Evolutionary conservation across 2,113 vertebrate genomes (phyloP).

Genomic region (Guaruba guarouba): DNA sequence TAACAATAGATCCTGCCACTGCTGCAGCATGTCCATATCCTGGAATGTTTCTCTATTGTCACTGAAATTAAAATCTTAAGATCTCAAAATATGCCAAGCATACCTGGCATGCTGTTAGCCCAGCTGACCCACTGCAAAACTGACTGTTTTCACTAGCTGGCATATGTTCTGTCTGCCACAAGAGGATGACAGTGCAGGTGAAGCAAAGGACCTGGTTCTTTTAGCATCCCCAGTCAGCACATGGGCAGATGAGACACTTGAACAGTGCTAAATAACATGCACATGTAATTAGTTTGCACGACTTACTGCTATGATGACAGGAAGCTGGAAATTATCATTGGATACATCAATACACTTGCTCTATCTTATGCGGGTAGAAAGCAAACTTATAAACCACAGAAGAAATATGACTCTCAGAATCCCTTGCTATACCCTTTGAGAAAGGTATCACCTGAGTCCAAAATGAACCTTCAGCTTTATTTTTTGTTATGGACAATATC

Average conservation of each 20-base stretch:
- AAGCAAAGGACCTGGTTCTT: background rate
- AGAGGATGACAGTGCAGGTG: background rate
- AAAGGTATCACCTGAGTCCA: background rate
- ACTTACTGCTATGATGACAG: background rate
- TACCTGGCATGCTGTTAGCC: background rate
- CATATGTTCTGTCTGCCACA: fast-evolving
- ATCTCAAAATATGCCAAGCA: background rate
- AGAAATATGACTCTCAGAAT: background rate
- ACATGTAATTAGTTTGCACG: background rate
- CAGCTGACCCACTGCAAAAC: background rate
- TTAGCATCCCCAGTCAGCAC: background rate
- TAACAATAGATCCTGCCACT: background rate
- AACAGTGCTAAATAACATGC: background rate
- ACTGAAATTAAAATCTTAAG: background rate
- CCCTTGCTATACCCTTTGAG: background rate
- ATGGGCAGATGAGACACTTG: background rate
- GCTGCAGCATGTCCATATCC: background rate
- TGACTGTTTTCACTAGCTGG: background rate
- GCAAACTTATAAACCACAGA: background rate
- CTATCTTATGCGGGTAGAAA: background rate
- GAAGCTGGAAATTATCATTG: background rate
- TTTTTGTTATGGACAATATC: background rate
- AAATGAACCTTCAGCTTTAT: background rate
- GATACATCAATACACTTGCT: background rate
- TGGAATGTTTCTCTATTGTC: background rate